Evolutionary conservation across 1,140 invertebrate species (phyloP), one percentile per base, ranked within the genome.

Genomic region (Zaprionus nigranus): DNA sequence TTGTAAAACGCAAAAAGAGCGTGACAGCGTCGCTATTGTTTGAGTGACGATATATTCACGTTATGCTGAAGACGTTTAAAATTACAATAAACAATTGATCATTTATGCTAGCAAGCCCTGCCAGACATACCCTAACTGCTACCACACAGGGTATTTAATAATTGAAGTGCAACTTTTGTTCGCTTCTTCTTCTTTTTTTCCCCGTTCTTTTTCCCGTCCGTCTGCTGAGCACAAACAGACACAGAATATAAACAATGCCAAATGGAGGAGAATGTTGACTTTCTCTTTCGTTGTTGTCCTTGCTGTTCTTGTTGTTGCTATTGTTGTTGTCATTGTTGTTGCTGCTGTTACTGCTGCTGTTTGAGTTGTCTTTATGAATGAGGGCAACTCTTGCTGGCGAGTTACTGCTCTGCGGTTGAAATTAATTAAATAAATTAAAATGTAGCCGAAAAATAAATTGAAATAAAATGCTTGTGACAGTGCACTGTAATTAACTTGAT

Each of bases 361-460:
- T 66, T 62, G 56, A 30, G 46, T 61, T 66, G 51, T 61, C 58
- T 60, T 71, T 67, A 30, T 51, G 58, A 79, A 49, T 46, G 36
- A 9, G 24, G 17, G 46, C 64, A 67, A 67, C 65, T 71, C 76
- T 79, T 67, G 61, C 28, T 11, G 49, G 53, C 46, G 67, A 53
- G 51, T 20, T 22, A 46, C 53, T 58, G 68, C 54, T 68, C 6
- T 58, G 68, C 54, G 74, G 60, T 56, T 57, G 54, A 66, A 73
- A 84, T 78, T 84, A 88, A 88, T 88, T 81, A 84, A 79, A 88
- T 84, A 81, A 88, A 88, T 90, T 87, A 90, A 73, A 90, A 81
- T 87, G 70, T 67, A 60, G 70, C 69, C 68, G n/a, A 68, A 73
- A 70, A 64, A 57, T 73, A 81, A 87, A 77, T 81, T 81, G 78